These are phyloP conservation scores for Phorcus lineatus DNA, from an alignment of 2,888 invertebrate genomes.

Conservation along the genomic window DNA sequence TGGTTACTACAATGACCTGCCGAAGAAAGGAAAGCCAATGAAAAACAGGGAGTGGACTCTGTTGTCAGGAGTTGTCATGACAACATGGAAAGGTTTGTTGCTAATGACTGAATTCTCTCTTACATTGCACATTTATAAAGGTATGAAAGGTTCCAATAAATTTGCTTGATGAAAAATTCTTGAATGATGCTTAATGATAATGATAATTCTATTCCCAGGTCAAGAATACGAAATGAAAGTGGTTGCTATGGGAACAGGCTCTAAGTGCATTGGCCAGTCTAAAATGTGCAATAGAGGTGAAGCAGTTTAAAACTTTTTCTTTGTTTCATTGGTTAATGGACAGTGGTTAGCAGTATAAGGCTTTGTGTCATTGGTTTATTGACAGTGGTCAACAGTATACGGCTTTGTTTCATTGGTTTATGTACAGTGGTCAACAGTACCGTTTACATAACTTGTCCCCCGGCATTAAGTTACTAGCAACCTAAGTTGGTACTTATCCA, in stretches of 20 bases:
- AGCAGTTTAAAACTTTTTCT: constrained; percentile 28
- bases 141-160: neutral
- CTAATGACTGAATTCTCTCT: neutral
- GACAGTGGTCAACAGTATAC: no score
- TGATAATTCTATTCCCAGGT: neutral
- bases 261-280: constrained; percentile 89
- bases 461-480: no score
- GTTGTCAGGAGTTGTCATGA: constrained; percentile 83
- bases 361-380: no score
- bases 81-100: constrained; percentile 33
- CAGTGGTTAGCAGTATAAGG: neutral
- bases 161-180: no score
- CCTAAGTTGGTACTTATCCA: no score
- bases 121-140: no score
- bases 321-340: neutral
- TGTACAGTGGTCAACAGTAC: no score
- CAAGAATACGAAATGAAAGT: constrained; percentile 77
- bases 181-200: no score
- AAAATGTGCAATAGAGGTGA: constrained; percentile 60
- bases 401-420: no score
- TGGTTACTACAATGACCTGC: constrained; percentile 26
- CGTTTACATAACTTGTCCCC: no score
- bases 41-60: constrained; percentile 87
- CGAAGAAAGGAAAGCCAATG: constrained; percentile 86
- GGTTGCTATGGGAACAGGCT: constrained; percentile 91